Evolutionary conservation across 2,113 vertebrate species (phyloP).

Genomic region (Pristiophorus japonicus): DNA sequence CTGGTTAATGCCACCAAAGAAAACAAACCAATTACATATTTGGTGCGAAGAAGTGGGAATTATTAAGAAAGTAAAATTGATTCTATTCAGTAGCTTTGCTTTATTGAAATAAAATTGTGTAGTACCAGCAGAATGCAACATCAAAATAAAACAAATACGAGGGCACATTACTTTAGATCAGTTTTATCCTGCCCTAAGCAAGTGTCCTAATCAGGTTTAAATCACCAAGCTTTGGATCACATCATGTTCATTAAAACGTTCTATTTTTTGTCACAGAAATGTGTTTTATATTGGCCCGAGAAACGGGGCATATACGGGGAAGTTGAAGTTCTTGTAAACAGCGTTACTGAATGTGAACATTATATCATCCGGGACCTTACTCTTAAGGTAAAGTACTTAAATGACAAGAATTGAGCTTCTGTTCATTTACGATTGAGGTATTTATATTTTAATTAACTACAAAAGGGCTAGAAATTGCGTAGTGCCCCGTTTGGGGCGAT

Average conservation of each 20-base stretch:
- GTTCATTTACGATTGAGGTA: neutral
- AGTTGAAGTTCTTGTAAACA: conserved; percentile 80
- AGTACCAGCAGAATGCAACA: neutral
- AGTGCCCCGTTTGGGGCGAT: too few relatives aligned
- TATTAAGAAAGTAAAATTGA: neutral
- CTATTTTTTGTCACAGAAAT: conserved; percentile 68
- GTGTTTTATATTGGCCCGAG: conserved; percentile 94
- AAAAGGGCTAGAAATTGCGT: too few relatives aligned
- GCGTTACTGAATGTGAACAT: conserved; percentile 74
- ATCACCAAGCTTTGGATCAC: neutral
- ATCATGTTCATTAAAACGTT: neutral
- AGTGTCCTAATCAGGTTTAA: neutral
- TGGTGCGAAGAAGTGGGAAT: neutral
- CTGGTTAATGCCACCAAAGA: neutral
- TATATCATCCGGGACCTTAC: conserved; percentile 77
- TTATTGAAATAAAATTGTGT: neutral
- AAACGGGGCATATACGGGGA: conserved; percentile 87
- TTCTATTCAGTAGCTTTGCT: neutral
- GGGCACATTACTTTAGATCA: neutral
- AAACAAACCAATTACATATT: neutral
- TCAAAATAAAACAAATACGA: neutral
- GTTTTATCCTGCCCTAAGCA: neutral
- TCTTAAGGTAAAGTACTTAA: conserved; percentile 70
- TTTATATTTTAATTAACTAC: neutral
- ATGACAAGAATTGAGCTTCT: neutral